Conservation (phyloP, 2,113 vertebrate genomes). For the Istiophorus platypterus region DNA sequence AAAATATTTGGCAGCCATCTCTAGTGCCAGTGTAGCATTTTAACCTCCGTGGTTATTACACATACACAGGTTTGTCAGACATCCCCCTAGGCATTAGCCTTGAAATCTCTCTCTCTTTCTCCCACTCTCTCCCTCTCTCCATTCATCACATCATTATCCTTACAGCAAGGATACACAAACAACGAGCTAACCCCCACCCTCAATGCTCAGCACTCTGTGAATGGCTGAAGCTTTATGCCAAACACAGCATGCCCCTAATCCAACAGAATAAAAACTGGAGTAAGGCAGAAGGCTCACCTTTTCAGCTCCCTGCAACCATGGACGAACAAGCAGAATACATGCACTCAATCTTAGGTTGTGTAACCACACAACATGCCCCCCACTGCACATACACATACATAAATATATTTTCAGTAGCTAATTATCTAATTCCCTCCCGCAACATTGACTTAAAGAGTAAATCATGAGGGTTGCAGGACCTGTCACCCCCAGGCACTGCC, state of each 20-base stretch:
- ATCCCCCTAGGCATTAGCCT: conserved; percentile 81
- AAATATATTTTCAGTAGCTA: conserved; percentile 65
- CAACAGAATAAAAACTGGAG: conserved; percentile 41
- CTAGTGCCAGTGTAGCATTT: conserved; percentile 78
- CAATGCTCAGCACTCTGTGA: conserved; percentile 52
- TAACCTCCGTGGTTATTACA: conserved; percentile 83
- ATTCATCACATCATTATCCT: conserved; percentile 80
- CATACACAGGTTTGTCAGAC: conserved; percentile 83
- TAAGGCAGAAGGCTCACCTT: conserved; percentile 52
- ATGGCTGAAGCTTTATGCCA: conserved; percentile 61
- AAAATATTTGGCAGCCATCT: conserved; percentile 84
- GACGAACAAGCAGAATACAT: conserved; percentile 32
- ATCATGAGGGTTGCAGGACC: conserved; percentile 62
- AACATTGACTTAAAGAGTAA: conserved; percentile 55
- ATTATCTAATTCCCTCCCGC: conserved; percentile 72
- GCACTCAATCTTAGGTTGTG: conserved; percentile 25
- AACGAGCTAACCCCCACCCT: conserved; percentile 59
- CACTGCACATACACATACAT: conserved; percentile 16
- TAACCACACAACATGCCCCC: not conserved
- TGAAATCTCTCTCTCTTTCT: conserved; percentile 67
- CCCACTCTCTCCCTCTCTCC: conserved; percentile 56
- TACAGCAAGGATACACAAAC: conserved; percentile 75
- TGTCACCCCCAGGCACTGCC: conserved; percentile 49
- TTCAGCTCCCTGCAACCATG: conserved; percentile 40
- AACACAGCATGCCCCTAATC: conserved; percentile 61